Base-by-base conservation (phyloP, 2,113 vertebrate genomes). In the Oncorhynchus mykiss region DNA sequence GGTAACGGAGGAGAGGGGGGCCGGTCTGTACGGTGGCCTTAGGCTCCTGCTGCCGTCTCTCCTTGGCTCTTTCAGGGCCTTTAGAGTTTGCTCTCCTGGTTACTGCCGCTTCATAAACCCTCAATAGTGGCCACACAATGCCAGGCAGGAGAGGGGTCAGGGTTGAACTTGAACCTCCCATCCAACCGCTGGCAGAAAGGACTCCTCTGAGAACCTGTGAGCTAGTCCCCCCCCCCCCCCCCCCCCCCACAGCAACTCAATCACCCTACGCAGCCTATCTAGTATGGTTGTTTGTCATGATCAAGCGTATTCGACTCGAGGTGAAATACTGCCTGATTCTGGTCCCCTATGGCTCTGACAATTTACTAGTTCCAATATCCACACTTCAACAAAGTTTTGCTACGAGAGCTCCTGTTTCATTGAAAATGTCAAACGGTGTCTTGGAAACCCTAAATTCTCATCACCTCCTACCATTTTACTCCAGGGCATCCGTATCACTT, bases 61-160 rank as follows among this genome's bases (percentile, higher is more conserved):
- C 84, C 85, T 84, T 70, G 69, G 65, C 80, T 80, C 89, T 90
- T 86, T 90, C 85, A 88, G 81, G 67, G 69, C 67, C 60, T 83
- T 87, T 81, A 70, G 83, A 87, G 87, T 91, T 90, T 86, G 88
- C 84, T 84, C 85, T 86, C 82, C 84, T 75, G 51, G 87, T 92
- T 91, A 92, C 85, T 93, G 82, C 90, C 78, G 88, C 92, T 91
- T 92, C 89, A 91, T 91, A 88, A 91, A 92, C 79, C 84, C 86
- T 90, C 75, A 92, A 92, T 89, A 85, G 86, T 80, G 67, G 66
- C 3, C 77, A 54, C 85, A 92, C 91, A 94, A 92, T 84, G 78
- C 77, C 51, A 62, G 83, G 86, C 85, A 81, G 84, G 82, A 88
- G 79, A 85, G 82, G 70, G 92, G 82, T 92, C 86, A 88, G 54